phyloP scores from a whole-genome alignment of 35 echinoderm and acorn worm species.

The Diadema setosum region DNA sequence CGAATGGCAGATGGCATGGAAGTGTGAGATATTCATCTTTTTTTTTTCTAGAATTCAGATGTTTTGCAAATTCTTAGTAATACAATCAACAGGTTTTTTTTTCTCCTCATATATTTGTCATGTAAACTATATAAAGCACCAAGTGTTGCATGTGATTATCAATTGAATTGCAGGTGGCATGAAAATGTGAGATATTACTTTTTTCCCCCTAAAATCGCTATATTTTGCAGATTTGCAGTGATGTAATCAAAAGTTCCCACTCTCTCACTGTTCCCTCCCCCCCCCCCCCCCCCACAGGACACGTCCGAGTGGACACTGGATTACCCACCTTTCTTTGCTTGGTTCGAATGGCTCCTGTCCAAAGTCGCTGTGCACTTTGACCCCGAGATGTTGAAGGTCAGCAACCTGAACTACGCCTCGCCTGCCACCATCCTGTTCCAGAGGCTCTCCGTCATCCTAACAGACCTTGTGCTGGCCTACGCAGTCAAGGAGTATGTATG shows the following conservation, averaged over 20 bases:
- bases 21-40: background rate
- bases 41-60: background rate
- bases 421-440: slow-evolving; percentile 73
- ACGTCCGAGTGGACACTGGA: slow-evolving; percentile 98
- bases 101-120: background rate
- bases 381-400: slow-evolving; percentile 78
- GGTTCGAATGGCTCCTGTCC: slow-evolving; percentile 82
- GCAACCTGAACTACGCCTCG: slow-evolving; percentile 75
- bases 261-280: background rate
- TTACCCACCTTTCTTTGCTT: slow-evolving; percentile 97
- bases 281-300: slow-evolving; percentile 18
- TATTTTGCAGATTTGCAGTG: background rate
- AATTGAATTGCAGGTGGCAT: background rate
- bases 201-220: background rate
- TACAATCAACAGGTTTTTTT: no score
- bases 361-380: slow-evolving; percentile 85
- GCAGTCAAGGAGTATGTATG: slow-evolving; percentile 86
- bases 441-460: slow-evolving; percentile 84
- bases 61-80: no score
- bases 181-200: background rate
- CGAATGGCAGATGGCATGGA: no score
- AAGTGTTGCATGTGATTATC: background rate
- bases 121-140: background rate
- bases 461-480: slow-evolving; percentile 78
- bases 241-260: background rate